Conservation (phyloP, 2,888 invertebrate genomes). For the Ctenicera cuprea region DNA sequence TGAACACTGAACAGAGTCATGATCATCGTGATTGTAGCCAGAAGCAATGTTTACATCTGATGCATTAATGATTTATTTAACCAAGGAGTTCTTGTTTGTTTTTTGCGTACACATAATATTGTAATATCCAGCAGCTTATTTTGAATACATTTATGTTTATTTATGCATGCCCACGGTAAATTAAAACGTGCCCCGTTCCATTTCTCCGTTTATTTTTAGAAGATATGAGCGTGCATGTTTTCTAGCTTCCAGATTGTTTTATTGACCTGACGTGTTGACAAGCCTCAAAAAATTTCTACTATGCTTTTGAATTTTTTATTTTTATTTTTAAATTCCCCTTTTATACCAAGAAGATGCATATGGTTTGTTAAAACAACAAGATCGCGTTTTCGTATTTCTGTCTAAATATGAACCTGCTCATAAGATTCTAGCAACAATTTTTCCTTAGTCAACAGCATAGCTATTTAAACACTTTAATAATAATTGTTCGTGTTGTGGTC, state of each 20-base stretch:
- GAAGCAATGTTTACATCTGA: constrained; percentile 7
- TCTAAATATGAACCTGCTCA: no score
- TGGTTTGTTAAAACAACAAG: no score
- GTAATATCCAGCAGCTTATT: constrained; percentile 51
- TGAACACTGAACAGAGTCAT: not conserved
- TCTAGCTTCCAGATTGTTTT: constrained; percentile 38
- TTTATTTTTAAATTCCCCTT: not conserved
- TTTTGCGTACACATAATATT: constrained; percentile 41
- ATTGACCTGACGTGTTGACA: constrained; percentile 44
- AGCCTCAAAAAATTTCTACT: not conserved
- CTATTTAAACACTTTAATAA: no score
- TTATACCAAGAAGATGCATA: not conserved
- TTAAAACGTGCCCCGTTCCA: constrained; percentile 50
- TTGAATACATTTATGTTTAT: constrained; percentile 52
- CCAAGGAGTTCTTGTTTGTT: constrained; percentile 39
- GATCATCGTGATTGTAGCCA: not conserved
- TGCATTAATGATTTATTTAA: constrained; percentile 58
- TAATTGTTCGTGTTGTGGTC: no score
- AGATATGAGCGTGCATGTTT: constrained; percentile 34
- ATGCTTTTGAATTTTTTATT: not conserved
- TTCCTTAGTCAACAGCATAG: no score
- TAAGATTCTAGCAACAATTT: no score
- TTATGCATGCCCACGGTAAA: constrained; percentile 49
- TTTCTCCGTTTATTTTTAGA: constrained; percentile 51
- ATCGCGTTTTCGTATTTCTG: no score